Base-by-base conservation (phyloP, 2,888 invertebrate genomes). In the Clunio marinus region DNA sequence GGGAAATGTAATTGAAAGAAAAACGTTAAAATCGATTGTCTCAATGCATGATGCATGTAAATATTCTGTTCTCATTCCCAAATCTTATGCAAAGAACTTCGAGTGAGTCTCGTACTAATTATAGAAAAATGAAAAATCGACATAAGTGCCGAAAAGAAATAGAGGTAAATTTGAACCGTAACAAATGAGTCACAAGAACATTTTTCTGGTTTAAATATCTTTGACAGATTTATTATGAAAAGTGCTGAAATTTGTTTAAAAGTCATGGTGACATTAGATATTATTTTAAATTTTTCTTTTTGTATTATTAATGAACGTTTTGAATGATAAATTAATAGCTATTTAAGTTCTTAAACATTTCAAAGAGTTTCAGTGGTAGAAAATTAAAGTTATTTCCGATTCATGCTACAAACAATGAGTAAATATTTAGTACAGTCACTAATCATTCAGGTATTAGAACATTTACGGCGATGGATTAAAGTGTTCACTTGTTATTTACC, bases 221-320 rank as follows among this genome's bases (percentile, higher is more conserved):
- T 41, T 15, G 41, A 41, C 41, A 41, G n/a, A 41, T 41, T 41
- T 41, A 41, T 41, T 41, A 10, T 22, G 51, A 17, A 17, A 51
- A 51, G 51, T 51, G 51, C 51, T 51, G 51, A 51, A 51, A 51
- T 51, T 51, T 22, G 17, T 51, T 51, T 51, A 22, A 51, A 20
- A 17, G 5, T n/a, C 51, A 32, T 10, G 5, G 51, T 17, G 22
- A 51, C 8, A 51, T 8, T n/a, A n/a, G n/a, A n/a, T n/a, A n/a
- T n/a, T n/a, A n/a, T n/a, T n/a, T n/a, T n/a, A n/a, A n/a, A n/a
- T n/a, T n/a, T n/a, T n/a, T n/a, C n/a, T 17, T n/a, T 8, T 17
- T 22, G 7, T 51, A 20, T 22, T 20, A 17, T 17, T 22, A 20
- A 51, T 15, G n/a, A 15, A 17, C 51, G 17, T 10, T 7, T 32